Percentiles rank a stretch among this genome's conserved stretches.
Conservation (phyloP, 2,797 vertebrate species). For the Synaphobranchus kaupii region DNA sequence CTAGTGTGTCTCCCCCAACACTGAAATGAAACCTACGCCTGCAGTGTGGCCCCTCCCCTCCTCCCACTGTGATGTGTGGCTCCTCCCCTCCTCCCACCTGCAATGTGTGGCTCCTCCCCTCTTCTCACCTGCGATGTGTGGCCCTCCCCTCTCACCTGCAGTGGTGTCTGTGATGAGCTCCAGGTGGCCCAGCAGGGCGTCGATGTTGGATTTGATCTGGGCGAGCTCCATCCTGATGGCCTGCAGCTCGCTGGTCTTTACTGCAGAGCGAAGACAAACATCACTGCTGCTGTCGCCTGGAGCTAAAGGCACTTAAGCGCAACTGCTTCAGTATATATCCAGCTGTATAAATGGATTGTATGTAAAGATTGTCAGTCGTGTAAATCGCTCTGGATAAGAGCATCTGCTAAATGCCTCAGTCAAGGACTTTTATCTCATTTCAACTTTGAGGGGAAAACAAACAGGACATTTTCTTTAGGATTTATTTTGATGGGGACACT, state of each 20-base stretch:
- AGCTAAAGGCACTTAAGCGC: too few relatives aligned
- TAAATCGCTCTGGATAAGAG: background rate
- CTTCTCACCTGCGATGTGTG: too few relatives aligned
- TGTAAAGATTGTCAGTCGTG: background rate
- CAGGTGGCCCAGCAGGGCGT: conserved; percentile 76
- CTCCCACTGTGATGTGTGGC: too few relatives aligned
- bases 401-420: background rate
- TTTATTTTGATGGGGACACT: too few relatives aligned
- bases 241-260: conserved; percentile 78
- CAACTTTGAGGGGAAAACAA: too few relatives aligned
- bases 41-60: conserved; percentile 35
- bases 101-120: too few relatives aligned
- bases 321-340: background rate
- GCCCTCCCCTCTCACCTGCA: conserved; percentile 65
- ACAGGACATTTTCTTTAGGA: too few relatives aligned
- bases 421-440: too few relatives aligned
- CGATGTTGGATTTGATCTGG: conserved; percentile 81
- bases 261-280: conserved; percentile 56
- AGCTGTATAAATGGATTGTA: background rate
- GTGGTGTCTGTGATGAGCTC: conserved; percentile 77
- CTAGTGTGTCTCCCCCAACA: background rate
- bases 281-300: too few relatives aligned
- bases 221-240: conserved; percentile 79
- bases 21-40: too few relatives aligned
- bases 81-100: too few relatives aligned